Conservation (phyloP, 1,140 invertebrate genomes). For the Phymorhynchus buccinoides region DNA sequence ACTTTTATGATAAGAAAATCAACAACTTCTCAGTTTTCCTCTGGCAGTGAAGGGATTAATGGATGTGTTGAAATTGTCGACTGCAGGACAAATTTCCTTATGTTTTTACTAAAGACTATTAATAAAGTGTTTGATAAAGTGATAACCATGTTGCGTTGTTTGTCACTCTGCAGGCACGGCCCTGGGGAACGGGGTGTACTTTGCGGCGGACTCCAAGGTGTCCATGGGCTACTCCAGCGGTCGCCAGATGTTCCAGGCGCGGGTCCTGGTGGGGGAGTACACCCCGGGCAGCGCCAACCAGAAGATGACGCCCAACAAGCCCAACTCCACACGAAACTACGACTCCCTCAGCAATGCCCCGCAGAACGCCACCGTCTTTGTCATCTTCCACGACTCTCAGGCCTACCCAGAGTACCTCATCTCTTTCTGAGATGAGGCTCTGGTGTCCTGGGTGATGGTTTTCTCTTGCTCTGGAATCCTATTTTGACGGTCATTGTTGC, state of each 20-base stretch:
- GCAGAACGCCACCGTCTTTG: constrained; percentile 52
- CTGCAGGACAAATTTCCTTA: too few species aligned
- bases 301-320: constrained; percentile 52
- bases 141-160: too few species aligned
- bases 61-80: too few species aligned
- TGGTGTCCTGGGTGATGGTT: background rate
- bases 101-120: too few species aligned
- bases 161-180: constrained; percentile 45
- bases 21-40: too few species aligned
- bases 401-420: constrained; percentile 64
- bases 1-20: too few species aligned
- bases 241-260: constrained; percentile 48
- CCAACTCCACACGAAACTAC: constrained; percentile 39
- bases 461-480: background rate
- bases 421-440: constrained; percentile 15
- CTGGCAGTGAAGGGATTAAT: too few species aligned
- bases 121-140: too few species aligned
- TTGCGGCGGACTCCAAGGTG: constrained; percentile 49
- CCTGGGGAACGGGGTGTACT: constrained; percentile 57
- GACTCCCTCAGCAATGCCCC: constrained; percentile 55
- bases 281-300: constrained; percentile 42
- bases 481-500: too few species aligned
- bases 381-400: constrained; percentile 64
- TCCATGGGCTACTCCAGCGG: constrained; percentile 50
- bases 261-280: constrained; percentile 57